These are phyloP conservation scores for Bos javanicus DNA, from an alignment of 2,113 vertebrate species.

Conservation along the genomic window DNA sequence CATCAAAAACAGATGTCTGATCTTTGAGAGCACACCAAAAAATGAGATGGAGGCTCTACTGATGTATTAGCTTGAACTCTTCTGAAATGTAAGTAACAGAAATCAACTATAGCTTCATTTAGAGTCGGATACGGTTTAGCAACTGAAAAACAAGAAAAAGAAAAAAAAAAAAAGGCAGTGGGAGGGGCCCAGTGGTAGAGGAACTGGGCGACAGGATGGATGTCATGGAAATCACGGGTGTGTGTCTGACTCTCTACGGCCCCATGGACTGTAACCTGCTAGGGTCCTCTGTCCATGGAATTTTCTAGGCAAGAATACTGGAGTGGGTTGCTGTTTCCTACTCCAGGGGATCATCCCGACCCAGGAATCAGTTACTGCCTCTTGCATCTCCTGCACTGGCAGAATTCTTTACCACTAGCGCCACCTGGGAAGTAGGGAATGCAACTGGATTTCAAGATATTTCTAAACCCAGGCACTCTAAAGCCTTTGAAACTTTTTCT, in stretches of 20 bases:
- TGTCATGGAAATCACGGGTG: not conserved
- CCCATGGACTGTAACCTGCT: not conserved
- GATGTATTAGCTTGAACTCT: not conserved
- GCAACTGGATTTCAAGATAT: not conserved
- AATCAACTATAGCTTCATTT: not conserved
- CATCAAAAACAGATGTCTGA: not conserved
- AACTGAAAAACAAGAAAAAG: not conserved
- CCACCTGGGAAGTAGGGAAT: not conserved
- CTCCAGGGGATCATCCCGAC: not conserved
- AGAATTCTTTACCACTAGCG: not conserved
- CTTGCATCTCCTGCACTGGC: not conserved
- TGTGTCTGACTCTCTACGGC: not conserved
- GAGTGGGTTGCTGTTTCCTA: not conserved
- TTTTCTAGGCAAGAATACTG: not conserved
- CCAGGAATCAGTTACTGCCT: not conserved
- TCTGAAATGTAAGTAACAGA: not conserved
- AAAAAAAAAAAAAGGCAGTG: not conserved
- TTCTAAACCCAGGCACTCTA: not conserved
- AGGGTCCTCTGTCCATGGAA: not conserved
- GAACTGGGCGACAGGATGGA: not conserved
- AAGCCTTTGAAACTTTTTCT: not conserved
- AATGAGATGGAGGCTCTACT: not conserved
- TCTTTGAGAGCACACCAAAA: not conserved
- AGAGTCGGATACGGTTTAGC: fast-evolving
- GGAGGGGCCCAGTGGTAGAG: not conserved